Percentiles rank a stretch among this genome's conserved stretches.
phyloP scores from a whole-genome alignment of 2,797 vertebrate species.

The Sardinella longiceps region DNA sequence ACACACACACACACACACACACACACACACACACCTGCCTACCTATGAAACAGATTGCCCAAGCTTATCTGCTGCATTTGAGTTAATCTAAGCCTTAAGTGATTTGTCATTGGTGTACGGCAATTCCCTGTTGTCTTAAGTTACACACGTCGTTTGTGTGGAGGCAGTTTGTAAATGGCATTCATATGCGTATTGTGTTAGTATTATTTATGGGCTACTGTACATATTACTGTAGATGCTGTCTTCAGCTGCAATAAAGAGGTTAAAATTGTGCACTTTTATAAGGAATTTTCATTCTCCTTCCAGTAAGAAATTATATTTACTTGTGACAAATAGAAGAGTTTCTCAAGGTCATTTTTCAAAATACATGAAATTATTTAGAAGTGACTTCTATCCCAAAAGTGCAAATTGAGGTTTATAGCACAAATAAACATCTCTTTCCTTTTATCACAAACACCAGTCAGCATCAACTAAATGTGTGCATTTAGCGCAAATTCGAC shows the following conservation, averaged over 20 bases:
- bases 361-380: neutral
- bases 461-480: conserved; percentile 46
- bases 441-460: conserved; percentile 54
- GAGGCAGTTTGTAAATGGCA: no score
- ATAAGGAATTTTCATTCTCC: neutral
- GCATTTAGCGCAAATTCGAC: conserved; percentile 62
- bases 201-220: no score
- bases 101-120: no score
- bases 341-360: neutral
- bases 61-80: neutral
- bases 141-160: no score
- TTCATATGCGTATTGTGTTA: no score
- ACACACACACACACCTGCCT: neutral
- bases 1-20: neutral
- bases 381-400: neutral
- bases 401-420: neutral
- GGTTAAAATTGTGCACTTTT: no score
- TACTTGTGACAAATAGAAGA: neutral
- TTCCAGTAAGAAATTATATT: neutral
- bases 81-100: no score
- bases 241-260: no score
- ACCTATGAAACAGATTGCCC: neutral
- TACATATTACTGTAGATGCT: neutral
- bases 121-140: no score
- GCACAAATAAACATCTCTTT: conserved; percentile 38